These are phyloP conservation scores for Apteryx mantelli DNA, from an alignment of 2,113 vertebrate genomes.

Conservation along the genomic window DNA sequence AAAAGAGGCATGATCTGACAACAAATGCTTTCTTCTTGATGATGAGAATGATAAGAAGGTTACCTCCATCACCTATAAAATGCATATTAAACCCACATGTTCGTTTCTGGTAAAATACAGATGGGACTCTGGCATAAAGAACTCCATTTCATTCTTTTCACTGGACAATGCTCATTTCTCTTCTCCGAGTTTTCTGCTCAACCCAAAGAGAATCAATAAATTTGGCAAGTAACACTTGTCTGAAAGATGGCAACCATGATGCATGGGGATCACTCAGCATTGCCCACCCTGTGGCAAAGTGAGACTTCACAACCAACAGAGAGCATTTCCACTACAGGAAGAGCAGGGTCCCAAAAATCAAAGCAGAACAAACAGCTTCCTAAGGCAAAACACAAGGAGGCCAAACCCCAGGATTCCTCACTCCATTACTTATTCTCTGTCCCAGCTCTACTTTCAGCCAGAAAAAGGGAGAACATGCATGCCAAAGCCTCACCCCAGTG, in stretches of 20 bases:
- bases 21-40: not conserved
- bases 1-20: not conserved
- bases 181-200: slow-evolving; percentile 31
- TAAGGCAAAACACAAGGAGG: not conserved
- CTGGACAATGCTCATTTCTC: slow-evolving; percentile 23
- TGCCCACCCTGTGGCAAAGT: not conserved
- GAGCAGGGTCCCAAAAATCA: not conserved
- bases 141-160: not conserved
- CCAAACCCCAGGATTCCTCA: not conserved
- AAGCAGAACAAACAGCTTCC: not conserved
- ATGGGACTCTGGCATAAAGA: slow-evolving; percentile 1
- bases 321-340: not conserved
- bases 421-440: not conserved
- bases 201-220: slow-evolving; percentile 38
- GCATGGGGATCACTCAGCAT: not conserved
- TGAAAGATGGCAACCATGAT: not conserved
- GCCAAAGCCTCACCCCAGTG: not conserved
- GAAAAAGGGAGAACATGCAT: not conserved
- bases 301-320: not conserved
- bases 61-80: slow-evolving; percentile 44
- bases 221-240: not conserved
- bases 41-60: not conserved
- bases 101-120: slow-evolving; percentile 40
- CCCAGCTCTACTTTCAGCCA: not conserved
- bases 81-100: not conserved